phyloP scores from a whole-genome alignment of 2,888 invertebrate genomes.

The Phaonia tiefii region DNA sequence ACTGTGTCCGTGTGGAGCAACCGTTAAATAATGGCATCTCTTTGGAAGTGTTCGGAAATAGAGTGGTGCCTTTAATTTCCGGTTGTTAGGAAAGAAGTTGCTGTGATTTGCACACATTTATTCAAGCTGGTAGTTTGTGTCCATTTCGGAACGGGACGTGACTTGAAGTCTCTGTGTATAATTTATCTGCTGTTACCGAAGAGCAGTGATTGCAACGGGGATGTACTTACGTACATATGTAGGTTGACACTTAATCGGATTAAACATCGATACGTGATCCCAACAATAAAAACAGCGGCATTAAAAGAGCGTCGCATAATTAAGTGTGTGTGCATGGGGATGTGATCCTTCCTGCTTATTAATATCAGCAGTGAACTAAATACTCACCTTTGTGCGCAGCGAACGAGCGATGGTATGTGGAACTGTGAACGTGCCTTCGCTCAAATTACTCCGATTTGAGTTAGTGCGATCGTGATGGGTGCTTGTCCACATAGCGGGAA shows the following conservation, averaged over 20 bases:
- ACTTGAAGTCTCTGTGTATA: no score
- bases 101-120: no score
- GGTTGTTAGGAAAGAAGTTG: conserved; percentile 12
- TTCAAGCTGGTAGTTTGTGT: no score
- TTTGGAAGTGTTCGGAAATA: conserved; percentile 31
- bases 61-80: not conserved
- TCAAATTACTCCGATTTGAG: conserved; percentile 11
- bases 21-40: not conserved
- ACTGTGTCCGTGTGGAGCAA: not conserved
- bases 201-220: no score
- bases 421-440: conserved; percentile 9
- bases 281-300: not conserved
- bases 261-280: conserved; percentile 26
- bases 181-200: no score
- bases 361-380: not conserved
- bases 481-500: not conserved
- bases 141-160: no score
- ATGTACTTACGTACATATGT: no score
- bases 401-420: not conserved
- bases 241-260: conserved; percentile 10
- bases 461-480: not conserved
- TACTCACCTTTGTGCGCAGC: not conserved
- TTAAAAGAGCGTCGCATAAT: conserved; percentile 5
- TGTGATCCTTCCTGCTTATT: conserved; percentile 3
- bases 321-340: not conserved